Base-by-base conservation (phyloP, 2,888 invertebrate genomes). In the Yponomeuta plumbellus region DNA sequence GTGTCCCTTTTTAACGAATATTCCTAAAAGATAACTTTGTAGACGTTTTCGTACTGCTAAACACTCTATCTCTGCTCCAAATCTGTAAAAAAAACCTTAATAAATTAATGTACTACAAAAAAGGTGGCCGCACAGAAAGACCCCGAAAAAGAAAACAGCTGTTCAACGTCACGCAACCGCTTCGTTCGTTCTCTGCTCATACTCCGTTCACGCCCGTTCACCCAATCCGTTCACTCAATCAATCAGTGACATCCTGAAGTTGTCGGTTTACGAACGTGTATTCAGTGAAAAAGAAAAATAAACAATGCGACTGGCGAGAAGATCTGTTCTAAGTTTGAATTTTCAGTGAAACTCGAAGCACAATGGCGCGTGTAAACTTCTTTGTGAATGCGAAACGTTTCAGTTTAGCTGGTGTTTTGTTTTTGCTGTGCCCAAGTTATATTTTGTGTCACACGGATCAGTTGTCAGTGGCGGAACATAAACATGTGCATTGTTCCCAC, bases 401-500 rank as follows among this genome's bases (percentile, higher is more conserved):
- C 44, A 8, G 13, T 52, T 52, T 52, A 52, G 17, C 5, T 52
- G 13, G 44, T 52, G 44, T 52, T 17, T 52, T 52, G 44, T 17
- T 17, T 52, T 3, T 52, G 17, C 44, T 52, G 44, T 17, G 17
- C 17, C 44, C 44, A 52, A 52, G 44, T 52, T 52, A 5, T 52
- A 5, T 52, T 52, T 52, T 52, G 44, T 52, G 44, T 52, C 44
- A 52, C 17, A 17, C 10, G 44, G 44, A 52, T 2, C 17, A 52
- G 11, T 44, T 64, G 20, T 17, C 13, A 8, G 59, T 13, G 21
- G 59, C 34, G 68, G 83, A 80, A 67, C 80, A 83, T 69, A 70
- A 72, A 26, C 83, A 86, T 76, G 79, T 80, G 5, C 92, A 92
- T 72, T 95, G 95, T 81, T 93, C 88, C 65, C 95, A 95, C 74